Conservation (phyloP, 92 coral and sea anemone species). For the Nematostella vectensis region DNA sequence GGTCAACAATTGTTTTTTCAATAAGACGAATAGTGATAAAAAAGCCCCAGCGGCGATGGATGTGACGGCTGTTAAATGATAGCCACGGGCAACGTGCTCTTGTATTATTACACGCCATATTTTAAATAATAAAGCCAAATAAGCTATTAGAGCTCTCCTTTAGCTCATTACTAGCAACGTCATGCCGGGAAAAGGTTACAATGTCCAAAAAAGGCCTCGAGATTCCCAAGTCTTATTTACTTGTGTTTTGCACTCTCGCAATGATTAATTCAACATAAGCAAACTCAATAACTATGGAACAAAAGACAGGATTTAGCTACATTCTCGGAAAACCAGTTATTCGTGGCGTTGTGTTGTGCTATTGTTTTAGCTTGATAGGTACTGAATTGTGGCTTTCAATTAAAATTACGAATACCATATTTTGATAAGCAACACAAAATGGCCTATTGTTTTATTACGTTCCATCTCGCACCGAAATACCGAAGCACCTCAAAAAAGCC, state of each 20-base stretch:
- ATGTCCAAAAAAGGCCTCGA: background rate
- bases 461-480: too few relatives aligned
- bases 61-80: slow-evolving; percentile 61
- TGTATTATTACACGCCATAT: background rate
- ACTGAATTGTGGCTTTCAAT: background rate
- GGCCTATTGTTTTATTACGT: too few relatives aligned
- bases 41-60: slow-evolving; percentile 35
- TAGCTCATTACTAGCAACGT: too few relatives aligned
- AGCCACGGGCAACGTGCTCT: slow-evolving; percentile 56
- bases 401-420: too few relatives aligned
- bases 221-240: background rate
- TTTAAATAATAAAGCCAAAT: too few relatives aligned
- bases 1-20: slow-evolving; percentile 76
- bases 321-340: background rate
- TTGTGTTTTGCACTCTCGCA: background rate
- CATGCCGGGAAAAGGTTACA: too few relatives aligned
- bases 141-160: background rate
- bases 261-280: background rate
- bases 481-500: too few relatives aligned
- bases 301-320: background rate
- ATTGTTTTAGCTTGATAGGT: background rate
- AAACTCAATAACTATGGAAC: background rate
- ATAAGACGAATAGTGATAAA: slow-evolving; percentile 73
- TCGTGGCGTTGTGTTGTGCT: background rate
- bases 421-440: too few relatives aligned